Evolutionary conservation across 1,140 invertebrate species (phyloP), one percentile per base, ranked within the genome.

Genomic region (Microplitis mediator): DNA sequence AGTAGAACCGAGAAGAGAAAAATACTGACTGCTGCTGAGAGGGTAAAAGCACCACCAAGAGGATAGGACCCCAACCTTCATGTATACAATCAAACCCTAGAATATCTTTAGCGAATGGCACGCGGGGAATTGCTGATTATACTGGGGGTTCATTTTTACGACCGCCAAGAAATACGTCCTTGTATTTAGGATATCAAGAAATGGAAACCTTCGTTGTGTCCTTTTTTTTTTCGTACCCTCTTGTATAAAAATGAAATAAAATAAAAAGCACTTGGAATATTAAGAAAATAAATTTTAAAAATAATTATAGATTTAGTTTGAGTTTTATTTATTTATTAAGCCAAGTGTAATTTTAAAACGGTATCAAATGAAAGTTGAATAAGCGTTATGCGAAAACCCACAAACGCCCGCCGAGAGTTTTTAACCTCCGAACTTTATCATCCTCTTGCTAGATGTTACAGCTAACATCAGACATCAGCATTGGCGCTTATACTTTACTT

Each of bases 371-470:
- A 58, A 31, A 68, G 72, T 73, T 73, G 65, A 45, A 45, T 45
- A 73, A 73, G 66, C 66, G 36, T 63, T 71, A 9, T 52, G 62
- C 56, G 66, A 72, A 75, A 74, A 72, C 8, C 56, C 67, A 63
- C 73, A 62, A 77, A 77, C 73, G 73, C 60, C 75, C 73, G 39
- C 16, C 54, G 35, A 75, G 73, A 68, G 34, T 69, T 74, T 74
- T 72, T 58, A 56, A 64, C 63, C 54, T 32, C 72, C 50, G 34
- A 32, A 45, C 61, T 13, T 71, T 35, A 50, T 74, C 63, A 35
- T 71, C 63, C 11, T 35, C 35, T 62, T 13, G 16, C 9, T 35
- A 62, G 3, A 62, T n/a, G 16, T 9, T 11, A 45, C 2, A 3
- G 39, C 39, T 45, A 45, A 45, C 39, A 11, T 6, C 39, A 45